phyloP scores from a whole-genome alignment of 2,113 vertebrate genomes.

The Percopsis transmontana region DNA sequence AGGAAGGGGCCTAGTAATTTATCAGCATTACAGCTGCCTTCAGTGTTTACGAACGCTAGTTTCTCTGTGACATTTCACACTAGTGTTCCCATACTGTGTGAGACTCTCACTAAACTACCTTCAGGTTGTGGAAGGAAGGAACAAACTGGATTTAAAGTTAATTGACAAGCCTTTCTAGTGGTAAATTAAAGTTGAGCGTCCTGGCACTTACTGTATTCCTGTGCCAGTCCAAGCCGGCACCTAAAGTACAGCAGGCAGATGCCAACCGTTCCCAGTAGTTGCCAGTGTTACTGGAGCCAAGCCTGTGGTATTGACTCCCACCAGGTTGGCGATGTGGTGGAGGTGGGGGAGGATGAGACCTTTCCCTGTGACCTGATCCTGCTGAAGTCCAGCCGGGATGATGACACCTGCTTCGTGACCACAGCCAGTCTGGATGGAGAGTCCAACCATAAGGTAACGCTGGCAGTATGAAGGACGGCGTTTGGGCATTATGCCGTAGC shows the following conservation, averaged over 20 bases:
- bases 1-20: too few species aligned
- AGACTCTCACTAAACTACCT: too few species aligned
- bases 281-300: background rate
- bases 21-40: too few species aligned
- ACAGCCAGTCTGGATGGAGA: slow-evolving; percentile 98
- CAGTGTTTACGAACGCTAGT: too few species aligned
- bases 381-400: slow-evolving; percentile 84
- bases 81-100: too few species aligned
- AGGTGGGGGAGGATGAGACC: slow-evolving; percentile 91
- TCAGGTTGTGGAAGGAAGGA: too few species aligned
- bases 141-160: background rate
- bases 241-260: background rate
- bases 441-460: slow-evolving; percentile 95
- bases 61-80: too few species aligned
- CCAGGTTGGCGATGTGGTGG: slow-evolving; percentile 94
- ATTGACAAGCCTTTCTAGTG: background rate
- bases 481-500: background rate
- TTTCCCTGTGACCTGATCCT: slow-evolving; percentile 97
- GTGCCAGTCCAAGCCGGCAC: background rate
- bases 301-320: slow-evolving; percentile 9
- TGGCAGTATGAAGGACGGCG: background rate
- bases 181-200: background rate
- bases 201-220: too few species aligned
- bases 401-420: slow-evolving; percentile 91
- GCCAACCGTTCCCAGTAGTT: background rate